phyloP scores from a whole-genome alignment of 92 coral and sea anemone genomes.

The Pocillopora meandrina region DNA sequence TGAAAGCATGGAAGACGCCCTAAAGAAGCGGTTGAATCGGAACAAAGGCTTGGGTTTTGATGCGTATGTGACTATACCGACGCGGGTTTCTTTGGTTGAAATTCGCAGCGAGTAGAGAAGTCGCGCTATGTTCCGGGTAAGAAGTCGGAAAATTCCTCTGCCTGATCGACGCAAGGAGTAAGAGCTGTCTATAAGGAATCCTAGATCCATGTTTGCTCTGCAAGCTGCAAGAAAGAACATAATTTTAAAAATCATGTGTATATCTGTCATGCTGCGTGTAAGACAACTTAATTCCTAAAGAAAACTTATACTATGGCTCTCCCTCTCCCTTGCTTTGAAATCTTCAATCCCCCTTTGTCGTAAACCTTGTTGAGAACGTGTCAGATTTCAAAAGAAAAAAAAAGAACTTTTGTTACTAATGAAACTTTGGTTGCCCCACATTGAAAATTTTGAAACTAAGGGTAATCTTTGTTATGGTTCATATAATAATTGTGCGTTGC shows the following conservation, averaged over 20 bases:
- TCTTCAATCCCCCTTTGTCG: too few relatives aligned
- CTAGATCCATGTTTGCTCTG: slow-evolving; percentile 74
- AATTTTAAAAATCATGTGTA: too few relatives aligned
- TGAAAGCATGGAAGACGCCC: slow-evolving; percentile 18
- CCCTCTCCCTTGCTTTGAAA: too few relatives aligned
- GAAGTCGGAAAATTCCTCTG: slow-evolving; percentile 53
- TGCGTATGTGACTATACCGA: slow-evolving; percentile 64
- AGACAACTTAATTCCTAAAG: too few relatives aligned
- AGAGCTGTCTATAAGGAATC: slow-evolving; percentile 77
- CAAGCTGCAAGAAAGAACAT: slow-evolving; percentile 51
- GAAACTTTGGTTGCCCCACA: too few relatives aligned
- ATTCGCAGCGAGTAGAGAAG: slow-evolving; percentile 72
- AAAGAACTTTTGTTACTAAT: neutral
- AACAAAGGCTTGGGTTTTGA: slow-evolving; percentile 50
- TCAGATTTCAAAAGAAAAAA: neutral
- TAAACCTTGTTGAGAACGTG: too few relatives aligned
- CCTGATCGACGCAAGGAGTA: slow-evolving; percentile 51
- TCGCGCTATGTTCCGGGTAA: slow-evolving; percentile 61
- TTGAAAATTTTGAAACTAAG: too few relatives aligned
- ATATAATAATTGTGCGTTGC: too few relatives aligned
- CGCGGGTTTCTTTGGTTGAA: slow-evolving; percentile 66
- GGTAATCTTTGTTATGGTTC: too few relatives aligned
- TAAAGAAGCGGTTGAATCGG: slow-evolving; percentile 55
- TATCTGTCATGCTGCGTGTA: too few relatives aligned
- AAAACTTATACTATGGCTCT: too few relatives aligned